phyloP scores from a whole-genome alignment of 2,113 vertebrate species.

The Cyrtonyx montezumae region DNA sequence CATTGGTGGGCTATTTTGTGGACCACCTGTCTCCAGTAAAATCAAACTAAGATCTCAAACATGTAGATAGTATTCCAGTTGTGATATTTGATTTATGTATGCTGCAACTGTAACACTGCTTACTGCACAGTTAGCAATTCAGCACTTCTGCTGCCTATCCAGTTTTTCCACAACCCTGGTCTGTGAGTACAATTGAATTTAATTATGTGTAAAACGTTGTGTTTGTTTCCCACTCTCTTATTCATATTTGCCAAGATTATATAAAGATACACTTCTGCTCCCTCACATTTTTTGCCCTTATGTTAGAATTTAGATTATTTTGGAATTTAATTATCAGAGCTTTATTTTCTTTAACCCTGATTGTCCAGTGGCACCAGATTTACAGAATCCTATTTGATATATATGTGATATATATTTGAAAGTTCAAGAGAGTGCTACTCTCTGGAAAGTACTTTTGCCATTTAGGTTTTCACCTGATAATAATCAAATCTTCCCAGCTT shows the following conservation, averaged over 20 bases:
- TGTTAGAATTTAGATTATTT: not conserved
- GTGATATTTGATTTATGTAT: not conserved
- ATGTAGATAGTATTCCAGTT: not conserved
- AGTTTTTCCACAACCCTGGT: not conserved
- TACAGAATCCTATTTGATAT: not conserved
- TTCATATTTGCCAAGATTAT: not conserved
- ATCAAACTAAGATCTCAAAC: not conserved
- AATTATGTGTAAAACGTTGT: not conserved
- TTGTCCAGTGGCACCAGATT: not conserved
- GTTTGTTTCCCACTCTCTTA: not conserved
- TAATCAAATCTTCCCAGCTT: not conserved
- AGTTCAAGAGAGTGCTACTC: not conserved
- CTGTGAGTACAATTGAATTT: not conserved
- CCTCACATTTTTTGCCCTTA: not conserved
- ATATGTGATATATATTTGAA: not conserved
- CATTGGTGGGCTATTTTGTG: not conserved
- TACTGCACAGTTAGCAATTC: not conserved
- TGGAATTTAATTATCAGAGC: not conserved
- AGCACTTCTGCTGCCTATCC: not conserved
- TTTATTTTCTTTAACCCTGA: not conserved
- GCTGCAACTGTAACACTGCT: not conserved
- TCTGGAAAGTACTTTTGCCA: not conserved
- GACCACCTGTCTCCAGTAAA: not conserved
- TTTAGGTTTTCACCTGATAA: not conserved
- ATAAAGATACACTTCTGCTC: not conserved